phyloP scores from a whole-genome alignment of 2,888 invertebrate species.

The Drosophila tripunctata region DNA sequence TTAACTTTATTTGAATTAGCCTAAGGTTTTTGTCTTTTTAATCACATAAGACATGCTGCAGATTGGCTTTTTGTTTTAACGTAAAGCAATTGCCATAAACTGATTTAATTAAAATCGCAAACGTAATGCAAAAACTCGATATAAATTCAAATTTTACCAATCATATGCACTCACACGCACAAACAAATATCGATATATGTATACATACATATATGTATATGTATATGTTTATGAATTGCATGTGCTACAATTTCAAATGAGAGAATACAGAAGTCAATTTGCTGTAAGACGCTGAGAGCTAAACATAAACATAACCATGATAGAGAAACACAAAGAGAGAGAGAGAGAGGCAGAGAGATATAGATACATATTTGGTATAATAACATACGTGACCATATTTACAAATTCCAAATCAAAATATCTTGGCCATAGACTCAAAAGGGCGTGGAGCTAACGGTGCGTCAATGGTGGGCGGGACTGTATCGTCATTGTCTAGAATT shows the following conservation, averaged over 20 bases:
- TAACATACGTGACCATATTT: conserved; percentile 80
- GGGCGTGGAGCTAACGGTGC: conserved; percentile 19
- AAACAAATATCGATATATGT: not conserved
- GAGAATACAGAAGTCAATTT: conserved; percentile 76
- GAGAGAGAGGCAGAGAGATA: no score
- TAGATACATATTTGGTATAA: conserved; percentile 69
- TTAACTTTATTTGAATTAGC: conserved; percentile 1
- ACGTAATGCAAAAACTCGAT: conserved; percentile 55
- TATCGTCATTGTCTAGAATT: conserved; percentile 49
- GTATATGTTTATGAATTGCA: conserved; percentile 30
- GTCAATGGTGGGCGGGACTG: conserved; percentile 14
- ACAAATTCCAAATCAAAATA: conserved; percentile 75
- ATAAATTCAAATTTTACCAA: conserved; percentile 74
- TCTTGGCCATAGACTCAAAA: conserved; percentile 39
- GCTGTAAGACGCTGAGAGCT: conserved; percentile 52
- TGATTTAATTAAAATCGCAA: conserved; percentile 66
- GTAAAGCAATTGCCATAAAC: conserved; percentile 57
- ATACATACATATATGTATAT: conserved; percentile 3
- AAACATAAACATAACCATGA: conserved; percentile 74
- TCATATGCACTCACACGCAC: conserved; percentile 17
- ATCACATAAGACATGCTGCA: conserved; percentile 15
- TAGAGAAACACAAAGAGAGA: conserved; percentile 32
- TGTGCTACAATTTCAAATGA: conserved; percentile 60
- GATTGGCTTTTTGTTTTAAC: conserved; percentile 28
- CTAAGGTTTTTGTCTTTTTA: conserved; percentile 10